Evolutionary conservation across 1,140 invertebrate species (phyloP).

Genomic region (Cotesia glomerata): DNA sequence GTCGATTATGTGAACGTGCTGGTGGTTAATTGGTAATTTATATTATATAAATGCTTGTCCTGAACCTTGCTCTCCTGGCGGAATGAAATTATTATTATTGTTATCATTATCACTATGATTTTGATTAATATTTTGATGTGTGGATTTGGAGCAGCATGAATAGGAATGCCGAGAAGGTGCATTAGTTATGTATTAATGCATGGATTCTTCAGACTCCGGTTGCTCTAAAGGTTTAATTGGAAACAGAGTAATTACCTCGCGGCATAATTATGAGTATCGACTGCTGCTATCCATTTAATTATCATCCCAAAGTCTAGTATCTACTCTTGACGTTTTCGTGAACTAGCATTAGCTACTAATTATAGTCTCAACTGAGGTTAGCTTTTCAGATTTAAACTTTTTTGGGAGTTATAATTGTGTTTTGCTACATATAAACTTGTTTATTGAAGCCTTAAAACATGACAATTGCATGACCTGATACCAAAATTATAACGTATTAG

Average conservation of each 20-base stretch:
- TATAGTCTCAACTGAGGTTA: too few species aligned
- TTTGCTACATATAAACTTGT: too few species aligned
- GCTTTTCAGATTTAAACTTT: too few species aligned
- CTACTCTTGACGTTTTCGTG: slow-evolving; percentile 3
- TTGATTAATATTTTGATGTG: too few species aligned
- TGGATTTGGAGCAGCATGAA: background rate
- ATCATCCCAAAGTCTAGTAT: too few species aligned
- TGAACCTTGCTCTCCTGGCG: too few species aligned
- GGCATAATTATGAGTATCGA: slow-evolving; percentile 27
- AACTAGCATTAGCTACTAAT: too few species aligned
- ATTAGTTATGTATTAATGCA: background rate
- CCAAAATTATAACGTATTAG: too few species aligned
- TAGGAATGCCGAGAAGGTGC: background rate
- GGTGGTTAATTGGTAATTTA: slow-evolving; percentile 19
- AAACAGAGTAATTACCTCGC: slow-evolving; percentile 15
- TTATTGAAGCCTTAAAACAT: too few species aligned
- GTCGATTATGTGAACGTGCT: slow-evolving; percentile 10
- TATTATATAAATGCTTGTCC: background rate
- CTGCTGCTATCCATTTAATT: slow-evolving; percentile 16
- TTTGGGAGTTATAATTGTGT: too few species aligned
- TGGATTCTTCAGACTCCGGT: background rate
- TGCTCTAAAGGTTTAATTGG: background rate
- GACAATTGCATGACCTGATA: too few species aligned
- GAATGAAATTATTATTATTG: too few species aligned
- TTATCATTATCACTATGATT: background rate